Base-by-base conservation (phyloP, 2,888 invertebrate genomes). In the Hemicrepidius hirtus region DNA sequence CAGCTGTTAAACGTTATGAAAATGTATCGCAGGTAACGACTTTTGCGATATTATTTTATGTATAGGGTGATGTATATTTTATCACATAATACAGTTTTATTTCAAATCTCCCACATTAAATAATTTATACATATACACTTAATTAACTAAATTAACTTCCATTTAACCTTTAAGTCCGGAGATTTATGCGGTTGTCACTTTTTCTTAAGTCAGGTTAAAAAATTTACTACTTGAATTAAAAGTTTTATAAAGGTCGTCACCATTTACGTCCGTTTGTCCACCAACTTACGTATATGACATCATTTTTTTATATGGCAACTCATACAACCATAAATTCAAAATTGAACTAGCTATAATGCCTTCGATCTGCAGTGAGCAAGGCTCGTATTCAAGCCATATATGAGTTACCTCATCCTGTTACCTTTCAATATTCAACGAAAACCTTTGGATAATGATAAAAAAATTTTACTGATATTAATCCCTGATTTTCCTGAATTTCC, bases 271-370 rank as follows among this genome's bases (percentile, higher is more conserved):
- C 66, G 49, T 24, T 57, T 40, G 66, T 66, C 57, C 73, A 73
- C 59, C 70, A 46, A 66, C 63, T 63, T 66, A 68, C 55, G 66
- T 68, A 68, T 64, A 73, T 68, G 59, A 46, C 67, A 49, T 62
- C 65, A 50, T 35, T 70, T 73, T 68, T 81, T 79, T 16, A 82
- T 81, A 82, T 80, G 80, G 82, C 81, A 79, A 81, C 80, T 80
- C 77, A 74, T 57, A 76, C 65, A 71, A 81, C 80, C 76, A 82
- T 83, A 83, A 82, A 82, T 83, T 82, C 80, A 80, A 82, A 82
- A 83, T 82, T 82, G 82, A 82, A 81, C 81, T 77, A 72, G 82
- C 81, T 80, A 80, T 82, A 82, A 82, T 75, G 81, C 77, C 78
- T 80, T 82, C 81, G 80, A 82, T 82, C 81, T 82, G 77, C 78